Base-by-base conservation (phyloP, 2,113 vertebrate species). In the Ursus arctos region DNA sequence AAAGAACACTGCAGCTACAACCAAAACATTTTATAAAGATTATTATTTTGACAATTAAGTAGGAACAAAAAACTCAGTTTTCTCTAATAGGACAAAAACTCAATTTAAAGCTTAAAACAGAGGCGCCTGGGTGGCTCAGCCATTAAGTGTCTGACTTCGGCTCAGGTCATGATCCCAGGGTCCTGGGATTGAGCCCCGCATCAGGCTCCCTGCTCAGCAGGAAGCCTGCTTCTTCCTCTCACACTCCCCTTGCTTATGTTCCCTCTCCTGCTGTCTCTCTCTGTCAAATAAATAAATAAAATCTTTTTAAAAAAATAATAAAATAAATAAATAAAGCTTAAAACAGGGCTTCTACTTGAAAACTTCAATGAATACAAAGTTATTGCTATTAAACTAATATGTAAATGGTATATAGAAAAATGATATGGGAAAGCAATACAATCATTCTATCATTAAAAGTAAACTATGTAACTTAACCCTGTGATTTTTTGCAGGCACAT, bases 41-140 rank as follows among this genome's bases (percentile, higher is more conserved):
- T 16, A 76, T 80, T 87, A 97, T 92, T 97, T 91, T 91, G 84
- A 94, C 28, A 88, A 36, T 59, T 92, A 84, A 88, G 31, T 83
- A 51, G 31, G 12, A 93, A 76, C 72, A 76, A 65, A 96, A 91
- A 96, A 6, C 18, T 79, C 61, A 72, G 33, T 84, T 65, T 91
- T 79, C 16, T 91, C 51, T 87, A 55, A 84, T 49, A 11, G 15
- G 24, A 51, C 10, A 65, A 88, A 93, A 96, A 49, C 53, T 97
- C 72, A 76, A 96, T 71, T 86, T 88, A 88, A 96, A 80, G 13
- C 36, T 86, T 33, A 67, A 67, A 33, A 31, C 3, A 88, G 53
- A 15, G 53, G 53, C 15, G 53, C 13, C 14, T 53, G 53, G 53
- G 53, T 53, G 53, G 53, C 43, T 43, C 43, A 43, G 43, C 6